Percentiles rank a stretch among this genome's conserved stretches.
Conservation (phyloP, 92 coral and sea anemone genomes). For the Epizoanthus illoricatus region DNA sequence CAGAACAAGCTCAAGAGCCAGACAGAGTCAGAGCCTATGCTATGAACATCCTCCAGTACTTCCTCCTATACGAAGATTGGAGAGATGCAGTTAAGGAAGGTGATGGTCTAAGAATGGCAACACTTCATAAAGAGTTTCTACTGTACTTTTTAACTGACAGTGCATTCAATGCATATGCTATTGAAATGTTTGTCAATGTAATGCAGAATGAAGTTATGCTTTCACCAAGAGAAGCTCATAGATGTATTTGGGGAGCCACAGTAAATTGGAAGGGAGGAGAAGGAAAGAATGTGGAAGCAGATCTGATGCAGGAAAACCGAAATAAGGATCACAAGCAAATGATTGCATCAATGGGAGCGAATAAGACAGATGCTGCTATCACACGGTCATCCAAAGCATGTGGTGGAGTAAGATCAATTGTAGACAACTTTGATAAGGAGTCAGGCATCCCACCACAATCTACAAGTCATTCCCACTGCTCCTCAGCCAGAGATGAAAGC, state of each 20-base stretch:
- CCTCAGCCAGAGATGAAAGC: too few relatives aligned
- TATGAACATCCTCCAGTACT: slow-evolving; percentile 14
- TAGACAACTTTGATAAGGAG: neutral
- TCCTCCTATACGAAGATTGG: neutral
- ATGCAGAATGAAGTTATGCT: slow-evolving; percentile 1
- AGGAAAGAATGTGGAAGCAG: neutral
- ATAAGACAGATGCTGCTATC: slow-evolving; percentile 7
- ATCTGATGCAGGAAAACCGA: slow-evolving; percentile 16
- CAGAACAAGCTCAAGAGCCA: neutral
- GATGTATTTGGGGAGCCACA: neutral
- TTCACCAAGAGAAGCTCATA: neutral
- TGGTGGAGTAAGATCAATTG: neutral
- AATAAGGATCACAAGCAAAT: slow-evolving; percentile 6
- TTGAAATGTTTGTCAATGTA: slow-evolving; percentile 3
- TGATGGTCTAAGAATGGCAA: slow-evolving; percentile 8
- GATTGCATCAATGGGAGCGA: slow-evolving; percentile 11
- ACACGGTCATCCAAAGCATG: slow-evolving; percentile 1
- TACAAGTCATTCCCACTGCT: neutral
- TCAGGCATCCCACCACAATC: neutral
- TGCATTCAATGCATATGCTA: slow-evolving; percentile 17
- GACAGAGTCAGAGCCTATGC: slow-evolving; percentile 12
- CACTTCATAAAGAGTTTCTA: slow-evolving; percentile 10
- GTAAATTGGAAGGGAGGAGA: slow-evolving; percentile 1
- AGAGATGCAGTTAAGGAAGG: slow-evolving; percentile 32
- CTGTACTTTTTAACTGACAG: slow-evolving; percentile 1